phyloP scores from a whole-genome alignment of 1,140 invertebrate genomes.

The Trichonephila clavata region DNA sequence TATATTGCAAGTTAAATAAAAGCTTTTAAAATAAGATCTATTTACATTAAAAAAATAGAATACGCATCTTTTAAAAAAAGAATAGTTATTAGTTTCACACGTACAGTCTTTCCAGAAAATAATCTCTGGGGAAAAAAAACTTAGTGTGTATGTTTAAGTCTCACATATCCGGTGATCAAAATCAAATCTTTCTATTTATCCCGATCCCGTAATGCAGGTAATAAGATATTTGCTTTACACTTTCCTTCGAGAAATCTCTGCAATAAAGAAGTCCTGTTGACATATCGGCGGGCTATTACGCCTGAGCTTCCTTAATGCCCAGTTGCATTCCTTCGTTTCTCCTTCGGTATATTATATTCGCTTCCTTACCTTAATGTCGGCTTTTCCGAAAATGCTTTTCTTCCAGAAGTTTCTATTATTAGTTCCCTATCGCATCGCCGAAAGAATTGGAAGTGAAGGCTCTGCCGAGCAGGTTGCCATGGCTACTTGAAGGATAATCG shows the following conservation, averaged over 20 bases:
- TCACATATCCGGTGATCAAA: neutral
- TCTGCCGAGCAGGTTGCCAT: conserved; percentile 54
- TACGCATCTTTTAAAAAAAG: no score
- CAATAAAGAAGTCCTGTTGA: conserved; percentile 26
- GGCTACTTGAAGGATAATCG: conserved; percentile 48
- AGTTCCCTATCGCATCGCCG: conserved; percentile 41
- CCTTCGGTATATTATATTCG: conserved; percentile 14
- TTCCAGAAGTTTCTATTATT: conserved; percentile 56
- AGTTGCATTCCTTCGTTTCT: neutral
- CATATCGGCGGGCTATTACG: conserved; percentile 40
- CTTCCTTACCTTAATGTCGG: conserved; percentile 11
- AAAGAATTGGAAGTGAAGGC: conserved; percentile 57
- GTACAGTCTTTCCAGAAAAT: neutral
- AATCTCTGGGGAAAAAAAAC: neutral
- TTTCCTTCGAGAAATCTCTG: neutral
- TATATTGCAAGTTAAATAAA: no score
- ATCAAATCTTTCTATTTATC: conserved; percentile 1
- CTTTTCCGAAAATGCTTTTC: conserved; percentile 38
- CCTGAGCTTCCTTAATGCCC: conserved; percentile 5
- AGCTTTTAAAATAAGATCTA: no score
- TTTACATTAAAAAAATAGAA: no score
- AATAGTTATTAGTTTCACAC: no score
- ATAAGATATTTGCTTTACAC: neutral
- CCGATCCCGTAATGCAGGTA: conserved; percentile 4
- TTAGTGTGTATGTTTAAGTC: neutral